These are phyloP conservation scores for Siphonodentalium dalli DNA, from an alignment of 2,888 invertebrate species.

Conservation along the genomic window DNA sequence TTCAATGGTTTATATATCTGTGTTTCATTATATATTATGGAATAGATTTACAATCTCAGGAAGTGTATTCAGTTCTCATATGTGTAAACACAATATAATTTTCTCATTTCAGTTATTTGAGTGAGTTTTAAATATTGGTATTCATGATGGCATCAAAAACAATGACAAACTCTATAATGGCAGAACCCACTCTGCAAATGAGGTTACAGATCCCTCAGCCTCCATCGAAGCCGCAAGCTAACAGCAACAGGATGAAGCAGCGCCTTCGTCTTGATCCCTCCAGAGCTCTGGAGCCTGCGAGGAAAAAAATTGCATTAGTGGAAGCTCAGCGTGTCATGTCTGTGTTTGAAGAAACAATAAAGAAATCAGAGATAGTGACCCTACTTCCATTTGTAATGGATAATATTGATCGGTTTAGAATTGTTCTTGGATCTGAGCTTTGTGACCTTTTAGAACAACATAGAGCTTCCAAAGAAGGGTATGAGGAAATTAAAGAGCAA, in stretches of 20 bases:
- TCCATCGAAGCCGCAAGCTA: slow-evolving; percentile 21
- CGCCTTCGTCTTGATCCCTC: slow-evolving; percentile 54
- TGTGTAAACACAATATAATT: too few relatives aligned
- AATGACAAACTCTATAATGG: slow-evolving; percentile 22
- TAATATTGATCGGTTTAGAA: slow-evolving; percentile 54
- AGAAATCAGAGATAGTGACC: slow-evolving; percentile 52
- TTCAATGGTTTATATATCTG: too few relatives aligned
- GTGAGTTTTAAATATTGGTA: too few relatives aligned
- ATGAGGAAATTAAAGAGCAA: slow-evolving; percentile 49
- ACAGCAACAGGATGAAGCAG: slow-evolving; percentile 31
- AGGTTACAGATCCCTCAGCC: slow-evolving; percentile 36
- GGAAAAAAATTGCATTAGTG: slow-evolving; percentile 62
- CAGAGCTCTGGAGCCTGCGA: slow-evolving; percentile 60
- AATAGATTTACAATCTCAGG: too few relatives aligned
- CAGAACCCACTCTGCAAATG: slow-evolving; percentile 50
- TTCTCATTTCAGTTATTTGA: too few relatives aligned
- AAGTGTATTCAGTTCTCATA: too few relatives aligned
- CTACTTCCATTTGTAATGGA: slow-evolving; percentile 55
- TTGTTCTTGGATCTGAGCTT: slow-evolving; percentile 55
- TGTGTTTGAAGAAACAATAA: slow-evolving; percentile 61
- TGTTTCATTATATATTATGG: too few relatives aligned
- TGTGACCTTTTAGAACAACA: slow-evolving; percentile 53
- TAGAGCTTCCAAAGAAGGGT: slow-evolving; percentile 46
- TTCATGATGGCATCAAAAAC: slow-evolving; percentile 20
- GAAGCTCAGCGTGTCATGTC: slow-evolving; percentile 64